A percentile compares a stretch with the other conserved stretches of the same genome.
These are phyloP conservation scores for Aleiodes leptofemur DNA, from an alignment of 2,888 invertebrate species.

Conservation along the genomic window DNA sequence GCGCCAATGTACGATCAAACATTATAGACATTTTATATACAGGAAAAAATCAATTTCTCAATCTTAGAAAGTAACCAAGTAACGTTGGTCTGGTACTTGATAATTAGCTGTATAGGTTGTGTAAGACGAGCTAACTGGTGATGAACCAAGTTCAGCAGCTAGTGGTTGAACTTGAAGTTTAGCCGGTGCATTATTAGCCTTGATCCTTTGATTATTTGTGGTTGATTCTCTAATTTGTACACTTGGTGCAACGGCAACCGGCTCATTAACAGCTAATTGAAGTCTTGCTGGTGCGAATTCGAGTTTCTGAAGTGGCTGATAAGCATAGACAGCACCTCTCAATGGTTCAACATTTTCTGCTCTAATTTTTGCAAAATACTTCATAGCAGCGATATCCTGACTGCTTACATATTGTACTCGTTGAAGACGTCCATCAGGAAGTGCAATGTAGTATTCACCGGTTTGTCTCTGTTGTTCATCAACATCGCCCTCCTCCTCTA, in stretches of 20 bases:
- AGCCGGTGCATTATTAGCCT: constrained; percentile 51
- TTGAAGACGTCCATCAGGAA: constrained; percentile 81
- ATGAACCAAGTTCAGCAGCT: constrained; percentile 63
- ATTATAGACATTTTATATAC: background rate
- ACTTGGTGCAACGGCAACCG: constrained; percentile 50
- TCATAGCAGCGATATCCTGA: constrained; percentile 79
- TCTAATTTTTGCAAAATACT: constrained; percentile 80
- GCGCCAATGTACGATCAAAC: background rate
- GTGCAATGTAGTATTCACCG: constrained; percentile 81
- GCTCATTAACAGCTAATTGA: constrained; percentile 52
- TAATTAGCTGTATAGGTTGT: constrained; percentile 67
- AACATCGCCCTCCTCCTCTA: constrained; percentile 68
- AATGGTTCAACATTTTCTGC: constrained; percentile 81
- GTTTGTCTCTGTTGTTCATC: constrained; percentile 65
- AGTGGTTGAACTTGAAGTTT: constrained; percentile 68
- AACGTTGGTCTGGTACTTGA: constrained; percentile 65
- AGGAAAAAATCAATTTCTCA: background rate
- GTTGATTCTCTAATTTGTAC: constrained; percentile 42
- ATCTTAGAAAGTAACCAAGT: constrained; percentile 64
- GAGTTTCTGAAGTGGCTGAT: constrained; percentile 70
- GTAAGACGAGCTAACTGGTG: constrained; percentile 63
- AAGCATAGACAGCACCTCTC: constrained; percentile 79
- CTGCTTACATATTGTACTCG: constrained; percentile 79
- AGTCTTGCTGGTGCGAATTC: constrained; percentile 63
- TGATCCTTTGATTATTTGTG: constrained; percentile 26